Base-by-base conservation (phyloP, 2,113 vertebrate genomes). In the Varanus salvator region DNA sequence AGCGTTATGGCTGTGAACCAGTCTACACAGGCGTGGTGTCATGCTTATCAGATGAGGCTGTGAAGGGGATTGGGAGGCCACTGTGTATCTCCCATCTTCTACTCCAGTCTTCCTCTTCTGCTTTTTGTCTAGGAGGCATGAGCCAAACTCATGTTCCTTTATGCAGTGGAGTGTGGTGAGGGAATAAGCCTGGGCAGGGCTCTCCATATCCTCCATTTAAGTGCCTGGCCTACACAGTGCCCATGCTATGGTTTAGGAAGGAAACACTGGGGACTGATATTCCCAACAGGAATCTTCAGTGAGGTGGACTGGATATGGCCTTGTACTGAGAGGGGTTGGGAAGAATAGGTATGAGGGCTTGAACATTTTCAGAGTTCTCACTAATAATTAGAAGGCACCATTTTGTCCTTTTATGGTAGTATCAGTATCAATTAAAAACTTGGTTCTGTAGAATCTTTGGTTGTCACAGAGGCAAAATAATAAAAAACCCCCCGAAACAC, bases 371-470 rank as follows among this genome's bases (percentile, higher is more conserved):
- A 77, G 29, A 66, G 4, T 15, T 38, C 57, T 87, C 74, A 78
- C 11, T 50, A 48, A 66, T 83, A 83, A 34, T 77, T 25, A 77
- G 19, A 44, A 74, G 12, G 15, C n/a, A 34, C 31, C 21, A 8
- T 34, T 72, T 72, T 72, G 12, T 1, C 68, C 48, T 85, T 15
- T 14, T 83, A 83, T 23, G 80, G 12, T 44, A 8, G 19, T 11
- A 83, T 7, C 31, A 64, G 12, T 34, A 82, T 64, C 80, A 82
- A 60, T 17, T 64, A 27, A 44, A 66, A 66, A 64, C 69, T 12
- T 29, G 0, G 2, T 15, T 87, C 3, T n/a, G 5, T 44, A 66
- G 68, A n/a, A 34, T 86, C 0, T 0, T 3, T 69, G 64, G 31
- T 75, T 68, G 87, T 25, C 31, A n/a, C 17, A 57, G 8, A 81